Evolutionary conservation across 2,797 vertebrate species (phyloP).

Genomic region (Cyprinodon diabolis): DNA sequence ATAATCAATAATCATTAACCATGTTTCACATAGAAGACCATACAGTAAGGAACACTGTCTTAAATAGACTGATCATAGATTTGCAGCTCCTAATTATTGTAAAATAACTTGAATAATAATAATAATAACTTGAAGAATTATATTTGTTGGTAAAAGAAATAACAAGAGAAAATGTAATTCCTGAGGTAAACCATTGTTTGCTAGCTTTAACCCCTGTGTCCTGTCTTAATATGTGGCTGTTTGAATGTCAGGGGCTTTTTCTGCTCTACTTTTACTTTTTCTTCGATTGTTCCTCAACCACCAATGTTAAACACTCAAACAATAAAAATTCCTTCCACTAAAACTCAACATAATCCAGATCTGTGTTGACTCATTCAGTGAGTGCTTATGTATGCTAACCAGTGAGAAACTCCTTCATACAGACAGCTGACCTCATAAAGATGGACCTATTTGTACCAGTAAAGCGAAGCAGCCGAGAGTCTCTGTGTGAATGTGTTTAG

Average conservation of each 20-base stretch:
- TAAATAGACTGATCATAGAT: too few relatives aligned
- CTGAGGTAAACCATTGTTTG: too few relatives aligned
- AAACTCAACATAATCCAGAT: conserved; percentile 59
- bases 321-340: conserved; percentile 69
- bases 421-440: conserved; percentile 73
- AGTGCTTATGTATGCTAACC: conserved; percentile 53
- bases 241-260: background rate
- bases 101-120: too few relatives aligned
- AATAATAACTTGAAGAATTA: too few relatives aligned
- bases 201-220: too few relatives aligned
- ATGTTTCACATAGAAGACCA: too few relatives aligned
- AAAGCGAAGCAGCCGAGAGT: conserved; percentile 63
- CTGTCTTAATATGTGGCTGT: too few relatives aligned
- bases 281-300: background rate
- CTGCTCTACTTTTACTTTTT: background rate
- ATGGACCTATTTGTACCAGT: conserved; percentile 62
- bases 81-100: too few relatives aligned
- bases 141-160: too few relatives aligned
- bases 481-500: conserved; percentile 79
- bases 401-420: conserved; percentile 42
- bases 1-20: too few relatives aligned
- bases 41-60: background rate
- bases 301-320: conserved; percentile 38
- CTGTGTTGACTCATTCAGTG: conserved; percentile 60
- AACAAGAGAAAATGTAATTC: too few relatives aligned